Evolutionary conservation across 1,140 invertebrate genomes (phyloP).

Genomic region (Solen grandis): DNA sequence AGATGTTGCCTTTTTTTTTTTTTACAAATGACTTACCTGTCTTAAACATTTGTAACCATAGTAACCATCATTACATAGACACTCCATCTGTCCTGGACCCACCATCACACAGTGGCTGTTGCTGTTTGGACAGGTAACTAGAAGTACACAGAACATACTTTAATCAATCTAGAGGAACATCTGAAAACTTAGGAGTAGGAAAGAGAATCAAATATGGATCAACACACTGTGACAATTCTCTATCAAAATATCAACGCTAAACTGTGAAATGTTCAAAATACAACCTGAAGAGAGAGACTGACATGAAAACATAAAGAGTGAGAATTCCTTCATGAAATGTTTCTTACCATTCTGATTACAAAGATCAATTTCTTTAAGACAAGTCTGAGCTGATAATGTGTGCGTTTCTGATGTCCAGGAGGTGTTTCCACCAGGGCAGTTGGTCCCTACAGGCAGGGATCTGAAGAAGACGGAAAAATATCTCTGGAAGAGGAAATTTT

Average conservation of each 20-base stretch:
- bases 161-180: too few relatives aligned
- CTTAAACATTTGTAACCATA: constrained; percentile 77
- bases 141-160: constrained; percentile 51
- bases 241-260: too few relatives aligned
- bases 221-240: too few relatives aligned
- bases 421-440: constrained; percentile 65
- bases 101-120: constrained; percentile 68
- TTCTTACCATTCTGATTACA: constrained; percentile 55
- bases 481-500: not conserved
- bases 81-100: constrained; percentile 69
- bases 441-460: constrained; percentile 54
- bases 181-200: too few relatives aligned
- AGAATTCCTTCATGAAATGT: too few relatives aligned
- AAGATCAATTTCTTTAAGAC: constrained; percentile 60
- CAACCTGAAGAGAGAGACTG: too few relatives aligned
- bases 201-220: too few relatives aligned
- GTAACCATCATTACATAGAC: constrained; percentile 70
- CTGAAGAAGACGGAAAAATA: too few relatives aligned
- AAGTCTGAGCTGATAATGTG: constrained; percentile 48
- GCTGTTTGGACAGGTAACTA: constrained; percentile 70
- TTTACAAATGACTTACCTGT: constrained; percentile 70
- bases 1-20: too few relatives aligned
- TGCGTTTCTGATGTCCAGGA: constrained; percentile 56
- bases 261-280: too few relatives aligned
- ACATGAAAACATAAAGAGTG: too few relatives aligned